Evolutionary conservation across 2,888 invertebrate genomes (phyloP), one percentile per base, ranked within the genome.

Genomic region (Trissolcus japonicus): DNA sequence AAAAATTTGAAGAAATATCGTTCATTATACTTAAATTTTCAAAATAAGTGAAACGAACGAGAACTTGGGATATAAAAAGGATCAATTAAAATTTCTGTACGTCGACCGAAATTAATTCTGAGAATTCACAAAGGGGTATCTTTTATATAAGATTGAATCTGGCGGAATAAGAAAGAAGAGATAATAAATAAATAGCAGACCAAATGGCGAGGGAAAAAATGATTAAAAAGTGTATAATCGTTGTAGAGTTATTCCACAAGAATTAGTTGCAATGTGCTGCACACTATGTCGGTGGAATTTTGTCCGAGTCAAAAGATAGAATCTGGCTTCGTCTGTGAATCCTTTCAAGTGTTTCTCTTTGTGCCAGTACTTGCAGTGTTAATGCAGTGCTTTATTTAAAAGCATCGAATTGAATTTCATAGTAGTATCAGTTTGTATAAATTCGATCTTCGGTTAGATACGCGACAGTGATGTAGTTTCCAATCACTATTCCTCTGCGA

Each of bases 311-410:
- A 76, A 35, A 35, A 35, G 78, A 78, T 78, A 56, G 51, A 57
- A 78, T 74, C 74, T 78, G 69, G 69, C 76, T 72, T 76, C 76
- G 76, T 67, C 57, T 67, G 57, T 65, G 78, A 78, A 73, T 66
- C 73, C 74, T 61, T 78, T 65, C 67, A 78, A 78, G 74, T 74
- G 66, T 65, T 61, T 41, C 57, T 61, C 57, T 55, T 56, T 48
- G 53, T 9, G 25, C 56, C 48, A 40, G 35, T 61, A 48, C 53
- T 61, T 35, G 78, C 65, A 6, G 60, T 53, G 57, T 55, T 71
- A 60, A 63, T 35, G 48, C 57, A 73, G 78, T 78, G 66, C 69
- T 74, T 78, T 78, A 78, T 78, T 68, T 69, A 69, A 66, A 73
- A 72, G 66, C 77, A 17, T 62, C 61, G 68, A 72, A 79, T 79